Evolutionary conservation across 1,140 invertebrate genomes (phyloP).

Genomic region (Protaetia brevitarsis): DNA sequence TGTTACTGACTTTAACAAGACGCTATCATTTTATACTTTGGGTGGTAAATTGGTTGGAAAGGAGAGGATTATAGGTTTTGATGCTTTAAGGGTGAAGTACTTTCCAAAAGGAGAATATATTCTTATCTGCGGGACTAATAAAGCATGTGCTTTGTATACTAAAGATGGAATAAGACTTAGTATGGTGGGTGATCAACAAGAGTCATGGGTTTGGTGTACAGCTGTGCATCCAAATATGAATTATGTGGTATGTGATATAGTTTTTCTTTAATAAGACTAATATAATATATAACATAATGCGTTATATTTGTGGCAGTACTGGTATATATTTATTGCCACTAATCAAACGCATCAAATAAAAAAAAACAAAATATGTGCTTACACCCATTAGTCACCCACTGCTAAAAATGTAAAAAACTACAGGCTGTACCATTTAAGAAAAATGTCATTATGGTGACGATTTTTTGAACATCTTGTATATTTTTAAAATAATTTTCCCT

Average conservation of each 20-base stretch:
- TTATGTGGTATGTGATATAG: slow-evolving; percentile 57
- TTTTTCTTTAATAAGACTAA: background rate
- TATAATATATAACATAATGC: no score
- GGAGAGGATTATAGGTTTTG: slow-evolving; percentile 72
- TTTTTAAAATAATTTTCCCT: no score
- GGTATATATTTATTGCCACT: no score
- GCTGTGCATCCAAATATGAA: slow-evolving; percentile 71
- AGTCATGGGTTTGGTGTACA: slow-evolving; percentile 85
- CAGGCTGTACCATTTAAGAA: no score
- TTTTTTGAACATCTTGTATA: no score
- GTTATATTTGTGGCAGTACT: no score
- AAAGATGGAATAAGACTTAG: slow-evolving; percentile 80
- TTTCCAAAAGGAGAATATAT: slow-evolving; percentile 82
- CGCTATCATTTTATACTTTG: slow-evolving; percentile 86
- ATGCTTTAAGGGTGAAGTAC: slow-evolving; percentile 75
- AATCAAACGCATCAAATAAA: no score
- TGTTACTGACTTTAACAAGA: slow-evolving; percentile 92
- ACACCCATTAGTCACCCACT: no score
- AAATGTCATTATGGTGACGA: no score
- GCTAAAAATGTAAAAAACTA: no score
- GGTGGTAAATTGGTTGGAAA: slow-evolving; percentile 82
- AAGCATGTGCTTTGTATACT: slow-evolving; percentile 73
- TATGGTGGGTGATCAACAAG: slow-evolving; percentile 68
- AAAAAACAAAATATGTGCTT: no score
- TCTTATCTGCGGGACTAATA: slow-evolving; percentile 80